phyloP scores from a whole-genome alignment of 2,888 invertebrate genomes.

The Taphrorychus bicolor region DNA sequence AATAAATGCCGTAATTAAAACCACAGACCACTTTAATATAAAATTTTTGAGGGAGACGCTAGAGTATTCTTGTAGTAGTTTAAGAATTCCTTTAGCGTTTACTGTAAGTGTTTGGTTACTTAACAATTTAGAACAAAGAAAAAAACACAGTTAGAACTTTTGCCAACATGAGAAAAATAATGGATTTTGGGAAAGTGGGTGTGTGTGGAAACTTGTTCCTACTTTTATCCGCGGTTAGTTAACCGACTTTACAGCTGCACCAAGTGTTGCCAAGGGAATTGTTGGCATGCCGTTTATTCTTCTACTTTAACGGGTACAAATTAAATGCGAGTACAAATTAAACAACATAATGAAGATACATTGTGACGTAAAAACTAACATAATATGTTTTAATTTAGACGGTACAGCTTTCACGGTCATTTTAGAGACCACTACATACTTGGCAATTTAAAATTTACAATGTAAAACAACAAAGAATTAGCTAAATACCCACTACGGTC shows the following conservation, averaged over 20 bases:
- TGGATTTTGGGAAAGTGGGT: background rate
- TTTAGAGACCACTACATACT: too few relatives aligned
- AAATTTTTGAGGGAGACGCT: too few relatives aligned
- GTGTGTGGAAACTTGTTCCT: background rate
- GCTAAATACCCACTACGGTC: too few relatives aligned
- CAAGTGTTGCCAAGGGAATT: background rate
- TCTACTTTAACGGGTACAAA: background rate
- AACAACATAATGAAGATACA: background rate
- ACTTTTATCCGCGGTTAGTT: background rate
- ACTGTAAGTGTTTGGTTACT: background rate
- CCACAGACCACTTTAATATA: background rate
- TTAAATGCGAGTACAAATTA: too few relatives aligned
- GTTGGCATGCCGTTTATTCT: background rate
- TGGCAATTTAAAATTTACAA: too few relatives aligned
- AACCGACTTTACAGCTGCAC: slow-evolving; percentile 1
- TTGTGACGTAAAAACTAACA: background rate
- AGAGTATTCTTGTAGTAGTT: too few relatives aligned
- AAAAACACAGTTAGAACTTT: background rate
- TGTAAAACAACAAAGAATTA: too few relatives aligned
- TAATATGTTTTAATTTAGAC: too few relatives aligned
- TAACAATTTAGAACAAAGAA: background rate
- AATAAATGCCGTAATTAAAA: background rate
- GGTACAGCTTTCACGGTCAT: too few relatives aligned
- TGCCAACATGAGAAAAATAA: background rate
- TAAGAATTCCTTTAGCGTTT: too few relatives aligned